A percentile compares a stretch with the other conserved stretches of the same genome.
Evolutionary conservation across 2,888 invertebrate genomes (phyloP).

Genomic region (Chymomyza amoena): DNA sequence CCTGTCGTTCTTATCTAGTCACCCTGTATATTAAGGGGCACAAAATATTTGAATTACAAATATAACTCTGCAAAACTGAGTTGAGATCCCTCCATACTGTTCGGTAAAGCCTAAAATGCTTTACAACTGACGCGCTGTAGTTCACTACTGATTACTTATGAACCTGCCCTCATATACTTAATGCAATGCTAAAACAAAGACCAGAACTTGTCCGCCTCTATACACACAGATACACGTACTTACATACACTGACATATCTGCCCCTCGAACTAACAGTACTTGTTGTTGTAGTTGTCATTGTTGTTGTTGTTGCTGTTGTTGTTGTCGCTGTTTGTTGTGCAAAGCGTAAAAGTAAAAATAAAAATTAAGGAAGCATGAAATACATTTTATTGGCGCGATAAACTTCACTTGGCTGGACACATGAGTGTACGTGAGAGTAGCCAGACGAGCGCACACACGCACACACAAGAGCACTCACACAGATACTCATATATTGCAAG

Average conservation of each 20-base stretch:
- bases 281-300: conserved; percentile 21
- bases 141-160: no score
- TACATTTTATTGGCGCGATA: conserved; percentile 78
- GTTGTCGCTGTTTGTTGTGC: conserved; percentile 24
- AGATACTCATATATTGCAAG: conserved; percentile 15
- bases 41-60: no score
- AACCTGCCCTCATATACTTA: conserved; percentile 19
- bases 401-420: conserved; percentile 77
- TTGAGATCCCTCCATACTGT: no score
- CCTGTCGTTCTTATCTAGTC: no score
- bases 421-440: conserved; percentile 73
- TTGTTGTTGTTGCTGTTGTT: conserved; percentile 17
- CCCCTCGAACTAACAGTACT: not conserved
- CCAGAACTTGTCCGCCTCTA: conserved; percentile 7
- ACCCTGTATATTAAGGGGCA: no score
- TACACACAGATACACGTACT: conserved; percentile 10
- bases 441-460: conserved; percentile 32
- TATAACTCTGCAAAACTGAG: no score
- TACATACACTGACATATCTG: conserved; percentile 9
- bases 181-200: conserved; percentile 37
- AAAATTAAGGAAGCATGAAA: conserved; percentile 79
- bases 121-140: no score
- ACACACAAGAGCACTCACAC: conserved; percentile 13
- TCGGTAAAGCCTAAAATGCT: no score
- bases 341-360: conserved; percentile 75